Evolutionary conservation across 1,140 invertebrate species (phyloP).

Genomic region (Brachionus manjavacas): DNA sequence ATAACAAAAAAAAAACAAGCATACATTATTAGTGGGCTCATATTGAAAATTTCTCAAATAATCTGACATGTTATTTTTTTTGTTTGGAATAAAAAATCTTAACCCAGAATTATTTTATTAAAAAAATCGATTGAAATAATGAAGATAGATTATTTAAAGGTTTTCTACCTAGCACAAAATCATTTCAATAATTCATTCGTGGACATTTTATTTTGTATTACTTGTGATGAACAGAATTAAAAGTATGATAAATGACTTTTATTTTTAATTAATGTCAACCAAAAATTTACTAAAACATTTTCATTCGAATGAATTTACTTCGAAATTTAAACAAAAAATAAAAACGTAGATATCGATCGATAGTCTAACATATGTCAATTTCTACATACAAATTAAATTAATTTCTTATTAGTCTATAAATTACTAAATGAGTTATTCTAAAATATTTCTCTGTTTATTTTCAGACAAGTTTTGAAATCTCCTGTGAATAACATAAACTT

Average conservation of each 20-base stretch:
- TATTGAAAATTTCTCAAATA: background rate
- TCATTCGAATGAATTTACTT: background rate
- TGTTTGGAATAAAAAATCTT: background rate
- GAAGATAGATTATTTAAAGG: background rate
- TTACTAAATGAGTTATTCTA: background rate
- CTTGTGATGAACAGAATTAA: background rate
- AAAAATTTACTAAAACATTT: background rate
- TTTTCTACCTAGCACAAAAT: background rate
- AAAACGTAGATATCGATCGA: background rate
- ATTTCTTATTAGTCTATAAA: background rate
- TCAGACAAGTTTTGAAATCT: background rate
- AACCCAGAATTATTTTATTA: background rate
- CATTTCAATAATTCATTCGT: background rate
- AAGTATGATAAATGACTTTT: background rate
- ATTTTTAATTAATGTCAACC: background rate
- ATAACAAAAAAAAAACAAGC: background rate
- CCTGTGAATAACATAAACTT: background rate
- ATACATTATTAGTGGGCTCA: background rate
- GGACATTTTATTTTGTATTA: background rate
- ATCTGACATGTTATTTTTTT: background rate
- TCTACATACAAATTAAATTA: slow-evolving; percentile 1
- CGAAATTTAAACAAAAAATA: background rate
- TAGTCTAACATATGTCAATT: background rate
- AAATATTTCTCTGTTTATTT: background rate
- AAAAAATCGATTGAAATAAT: background rate